Evolutionary conservation across 2,113 vertebrate species (phyloP).

Genomic region (Crotalus viridis): DNA sequence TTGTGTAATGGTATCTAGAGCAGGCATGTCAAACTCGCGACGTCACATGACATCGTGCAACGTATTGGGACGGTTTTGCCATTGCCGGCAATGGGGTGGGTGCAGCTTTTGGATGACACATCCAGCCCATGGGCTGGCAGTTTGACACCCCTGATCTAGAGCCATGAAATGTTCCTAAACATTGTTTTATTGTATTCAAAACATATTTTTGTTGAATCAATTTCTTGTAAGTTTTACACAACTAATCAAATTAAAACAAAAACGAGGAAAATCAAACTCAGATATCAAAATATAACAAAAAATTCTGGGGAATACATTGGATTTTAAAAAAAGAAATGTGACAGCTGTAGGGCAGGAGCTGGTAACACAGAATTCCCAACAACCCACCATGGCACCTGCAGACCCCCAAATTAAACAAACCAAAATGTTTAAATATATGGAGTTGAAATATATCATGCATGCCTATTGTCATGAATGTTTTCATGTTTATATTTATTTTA

Average conservation of each 20-base stretch:
- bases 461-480: background rate
- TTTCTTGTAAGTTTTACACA: background rate
- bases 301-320: background rate
- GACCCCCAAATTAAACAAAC: background rate
- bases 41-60: too few species aligned
- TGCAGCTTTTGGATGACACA: too few species aligned
- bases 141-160: background rate
- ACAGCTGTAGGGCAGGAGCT: background rate
- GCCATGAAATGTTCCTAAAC: background rate
- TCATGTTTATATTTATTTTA: background rate
- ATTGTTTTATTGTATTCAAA: background rate
- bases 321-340: background rate
- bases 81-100: too few species aligned
- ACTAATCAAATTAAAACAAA: background rate
- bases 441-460: background rate
- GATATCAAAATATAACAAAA: constrained; percentile 1
- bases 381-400: background rate
- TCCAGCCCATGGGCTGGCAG: too few species aligned
- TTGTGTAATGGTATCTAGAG: background rate
- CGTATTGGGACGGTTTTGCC: too few species aligned
- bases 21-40: too few species aligned
- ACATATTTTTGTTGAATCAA: background rate
- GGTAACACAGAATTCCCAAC: background rate
- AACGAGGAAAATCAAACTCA: background rate
- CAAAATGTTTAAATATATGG: background rate